Base-by-base conservation (phyloP, 2,888 invertebrate genomes). In the Alviniconcha strummeri region DNA sequence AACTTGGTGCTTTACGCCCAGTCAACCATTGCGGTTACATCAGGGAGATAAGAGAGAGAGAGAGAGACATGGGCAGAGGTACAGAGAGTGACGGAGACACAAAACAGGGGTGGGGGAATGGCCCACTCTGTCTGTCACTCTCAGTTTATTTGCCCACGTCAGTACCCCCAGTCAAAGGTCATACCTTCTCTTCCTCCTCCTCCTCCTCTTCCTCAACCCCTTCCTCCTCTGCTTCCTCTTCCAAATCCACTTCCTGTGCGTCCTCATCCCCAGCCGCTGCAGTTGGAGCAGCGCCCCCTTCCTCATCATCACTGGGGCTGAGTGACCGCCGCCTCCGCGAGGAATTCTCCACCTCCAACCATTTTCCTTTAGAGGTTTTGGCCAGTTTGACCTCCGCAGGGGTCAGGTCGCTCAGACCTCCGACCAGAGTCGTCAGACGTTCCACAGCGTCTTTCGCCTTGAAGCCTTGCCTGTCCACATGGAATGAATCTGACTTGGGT, bases 171-270 rank as follows among this genome's bases (percentile, higher is more conserved):
- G 36, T 36, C 36, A 36, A 36, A 36, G 36, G 36, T 36, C 36
- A 36, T 36, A 81, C 81, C 81, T 81, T 72, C n/a, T 64, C 81
- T 67, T 82, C 81, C 13, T 60, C 7, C 17, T 71, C 71, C 15
- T n/a, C 71, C 71, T 71, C 90, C 1, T 90, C 88, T 64, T 90
- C 89, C 89, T 90, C 91, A 36, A 36, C 3, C 36, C 36, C 36
- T 54, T 89, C 91, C 72, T 83, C 83, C 71, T 83, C 84, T 15
- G 83, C 84, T 77, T 76, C 75, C 5, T 83, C 82, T 36, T 82
- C 82, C 13, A 64, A 64, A 7, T 79, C 82, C 8, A 67, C 11
- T 15, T 74, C 72, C 17, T 54, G 80, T 69, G 54, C 60, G 9
- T 81, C 84, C 36, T 3, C 36, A 36, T 36, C 36, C 36, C 36